Base-by-base conservation (phyloP, 2,888 invertebrate genomes). In the Miltochrista miniata region DNA sequence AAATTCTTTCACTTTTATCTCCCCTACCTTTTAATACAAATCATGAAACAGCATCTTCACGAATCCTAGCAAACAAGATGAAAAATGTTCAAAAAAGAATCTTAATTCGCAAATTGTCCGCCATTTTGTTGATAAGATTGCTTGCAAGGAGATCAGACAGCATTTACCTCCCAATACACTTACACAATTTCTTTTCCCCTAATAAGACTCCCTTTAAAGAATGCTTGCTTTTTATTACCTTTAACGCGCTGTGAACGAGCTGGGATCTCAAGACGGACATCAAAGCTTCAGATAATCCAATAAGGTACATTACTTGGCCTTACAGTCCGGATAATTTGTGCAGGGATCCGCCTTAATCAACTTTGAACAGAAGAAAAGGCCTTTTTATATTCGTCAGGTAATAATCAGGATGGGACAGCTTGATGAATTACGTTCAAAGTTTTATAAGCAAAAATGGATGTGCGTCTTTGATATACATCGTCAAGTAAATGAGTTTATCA, bases 211-310 rank as follows among this genome's bases (percentile, higher is more conserved):
- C 78, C 80, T 82, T 85, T 77, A 80, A 81, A 77, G 83, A 85
- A 86, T 85, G 83, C 83, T 75, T 74, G 78, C 81, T 81, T 87
- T 85, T 87, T 83, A 87, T 84, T 87, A 76, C 80, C 77, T 81
- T 79, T 78, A 83, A 82, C 79, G 76, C 78, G 76, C 67, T 75
- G 76, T 79, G 76, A 84, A 79, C 81, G 76, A 74, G 73, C 74
- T 68, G 72, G 72, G 67, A 74, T 71, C 79, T 65, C 62, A 68
- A 71, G 64, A 68, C 76, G 68, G 82, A 88, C 88, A 84, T 90
- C 90, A 90, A 90, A 90, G 88, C 69, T 54, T 48, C 55, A 72
- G 74, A 78, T 88, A 88, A 88, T 90, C 87, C 86, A 90, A 90
- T 90, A 89, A 90, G 80, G 81, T 83, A 77, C 84, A 79, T 83